A percentile compares a stretch with the other conserved stretches of the same genome.
Conservation (phyloP, 2,888 invertebrate species). For the Ichneumoninae sp. region DNA sequence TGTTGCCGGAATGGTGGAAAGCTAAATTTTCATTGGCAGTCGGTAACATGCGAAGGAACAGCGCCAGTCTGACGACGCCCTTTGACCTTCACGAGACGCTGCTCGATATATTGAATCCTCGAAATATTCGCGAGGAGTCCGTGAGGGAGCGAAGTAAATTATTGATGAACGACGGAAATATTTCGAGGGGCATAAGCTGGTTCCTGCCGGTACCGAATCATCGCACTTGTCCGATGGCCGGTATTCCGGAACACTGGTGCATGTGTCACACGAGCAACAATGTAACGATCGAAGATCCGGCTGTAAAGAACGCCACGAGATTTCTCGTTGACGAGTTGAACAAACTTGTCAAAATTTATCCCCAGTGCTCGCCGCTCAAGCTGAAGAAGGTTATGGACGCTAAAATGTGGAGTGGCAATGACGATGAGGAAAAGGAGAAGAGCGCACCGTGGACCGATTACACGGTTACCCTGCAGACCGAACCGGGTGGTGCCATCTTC, state of each 20-base stretch:
- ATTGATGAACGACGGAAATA: conserved; percentile 77
- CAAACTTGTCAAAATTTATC: conserved; percentile 86
- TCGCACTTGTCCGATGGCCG: conserved; percentile 91
- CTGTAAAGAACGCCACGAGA: conserved; percentile 87
- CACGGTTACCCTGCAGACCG: conserved; percentile 87
- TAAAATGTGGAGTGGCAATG: conserved; percentile 85
- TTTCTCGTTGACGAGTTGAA: conserved; percentile 89
- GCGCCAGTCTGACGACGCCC: conserved; percentile 91
- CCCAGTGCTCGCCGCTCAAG: conserved; percentile 88
- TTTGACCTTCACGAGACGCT: conserved; percentile 94
- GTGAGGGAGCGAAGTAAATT: conserved; percentile 80
- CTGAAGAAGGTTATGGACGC: conserved; percentile 88
- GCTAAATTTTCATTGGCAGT: conserved; percentile 87
- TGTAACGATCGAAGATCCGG: conserved; percentile 85
- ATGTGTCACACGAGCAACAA: conserved; percentile 91
- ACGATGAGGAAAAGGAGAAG: conserved; percentile 68
- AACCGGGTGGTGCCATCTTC: conserved; percentile 90
- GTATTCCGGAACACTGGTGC: conserved; percentile 94
- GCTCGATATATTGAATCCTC: conserved; percentile 87
- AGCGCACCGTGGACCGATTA: conserved; percentile 87
- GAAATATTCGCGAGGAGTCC: conserved; percentile 84
- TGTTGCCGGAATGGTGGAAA: conserved; percentile 90
- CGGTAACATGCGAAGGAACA: conserved; percentile 88
- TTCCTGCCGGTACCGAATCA: conserved; percentile 90
- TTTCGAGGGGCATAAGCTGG: conserved; percentile 89